Base-by-base conservation (phyloP, 2,888 invertebrate genomes). In the Adelphocoris suturalis region DNA sequence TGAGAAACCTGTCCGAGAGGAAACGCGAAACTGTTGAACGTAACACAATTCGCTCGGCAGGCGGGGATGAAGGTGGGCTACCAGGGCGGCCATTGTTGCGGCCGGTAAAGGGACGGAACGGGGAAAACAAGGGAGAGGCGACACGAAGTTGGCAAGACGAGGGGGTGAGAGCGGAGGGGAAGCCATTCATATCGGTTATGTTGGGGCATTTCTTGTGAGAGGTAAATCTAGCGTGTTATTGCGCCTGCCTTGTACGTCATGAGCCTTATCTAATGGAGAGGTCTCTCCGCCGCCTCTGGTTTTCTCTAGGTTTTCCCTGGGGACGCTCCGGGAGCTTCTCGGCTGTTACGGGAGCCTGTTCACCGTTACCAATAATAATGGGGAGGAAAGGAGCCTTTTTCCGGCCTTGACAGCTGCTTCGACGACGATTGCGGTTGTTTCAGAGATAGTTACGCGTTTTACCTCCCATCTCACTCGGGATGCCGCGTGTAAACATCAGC, bases 191-290 rank as follows among this genome's bases (percentile, higher is more conserved):
- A 86, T 86, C 47, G 86, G 86, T 76, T 68, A 86, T 76, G 86
- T 86, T 47, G 86, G 86, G 76, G 48, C 75, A 76, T 76, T 75
- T 86, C 76, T 86, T 76, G 47, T 55, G 86, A 47, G 48, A 86
- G 48, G 86, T 68, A 86, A 86, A 86, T 86, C 86, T 86, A 86
- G 75, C 86, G 86, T 86, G 86, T 86, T 86, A 86, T 86, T 86
- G 86, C 86, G 46, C 68, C 76, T 76, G 68, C 86, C 86, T 76
- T 47, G 47, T 86, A 86, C 68, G 86, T 86, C 86, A 86, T 86
- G 86, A 86, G 76, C 86, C 86, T 86, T 86, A 86, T 86, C 86
- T 86, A 86, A 86, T 86, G 86, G 86, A 28, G 75, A 47, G n/a
- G 37, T 85, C 61, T 61, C 61, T 19, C 23, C 23, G 68, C 19